phyloP scores from a whole-genome alignment of 53 echinoderm and acorn worm species.

The Henricia sp. region DNA sequence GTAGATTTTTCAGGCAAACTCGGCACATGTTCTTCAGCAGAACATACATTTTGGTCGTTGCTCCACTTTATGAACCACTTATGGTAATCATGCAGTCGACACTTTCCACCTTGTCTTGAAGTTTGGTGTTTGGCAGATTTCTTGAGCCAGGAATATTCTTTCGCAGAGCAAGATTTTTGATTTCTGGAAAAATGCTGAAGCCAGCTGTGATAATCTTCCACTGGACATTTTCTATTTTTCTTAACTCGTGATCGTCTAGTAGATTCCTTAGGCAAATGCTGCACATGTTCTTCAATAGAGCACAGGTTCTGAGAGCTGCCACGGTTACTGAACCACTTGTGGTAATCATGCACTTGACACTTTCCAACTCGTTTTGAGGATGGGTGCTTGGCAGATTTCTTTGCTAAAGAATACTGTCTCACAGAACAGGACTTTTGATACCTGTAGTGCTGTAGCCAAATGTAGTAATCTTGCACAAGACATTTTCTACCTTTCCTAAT shows the following conservation, averaged over 20 bases:
- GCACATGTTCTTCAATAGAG: too few species aligned
- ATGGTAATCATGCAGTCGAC: not conserved
- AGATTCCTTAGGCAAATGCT: too few species aligned
- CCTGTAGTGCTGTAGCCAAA: not conserved
- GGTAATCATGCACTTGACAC: too few species aligned
- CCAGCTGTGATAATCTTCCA: too few species aligned
- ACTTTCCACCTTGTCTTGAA: not conserved
- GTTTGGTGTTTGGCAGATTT: not conserved
- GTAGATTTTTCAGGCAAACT: not conserved
- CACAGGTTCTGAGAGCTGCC: too few species aligned
- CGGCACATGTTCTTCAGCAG: too few species aligned
- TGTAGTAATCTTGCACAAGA: conserved; percentile 15
- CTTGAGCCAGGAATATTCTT: not conserved
- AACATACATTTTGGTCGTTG: not conserved
- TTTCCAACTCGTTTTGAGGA: too few species aligned
- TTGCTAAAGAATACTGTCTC: too few species aligned
- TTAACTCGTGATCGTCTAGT: too few species aligned
- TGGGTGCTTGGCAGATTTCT: not conserved
- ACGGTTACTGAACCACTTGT: too few species aligned
- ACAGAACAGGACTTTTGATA: too few species aligned
- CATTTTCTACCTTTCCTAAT: conserved; percentile 3
- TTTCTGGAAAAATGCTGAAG: not conserved
- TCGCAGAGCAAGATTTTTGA: not conserved
- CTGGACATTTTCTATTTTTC: too few species aligned
- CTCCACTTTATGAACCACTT: not conserved